Evolutionary conservation across 2,113 vertebrate genomes (phyloP), one percentile per base, ranked within the genome.

Genomic region (Cheirogaleus medius): DNA sequence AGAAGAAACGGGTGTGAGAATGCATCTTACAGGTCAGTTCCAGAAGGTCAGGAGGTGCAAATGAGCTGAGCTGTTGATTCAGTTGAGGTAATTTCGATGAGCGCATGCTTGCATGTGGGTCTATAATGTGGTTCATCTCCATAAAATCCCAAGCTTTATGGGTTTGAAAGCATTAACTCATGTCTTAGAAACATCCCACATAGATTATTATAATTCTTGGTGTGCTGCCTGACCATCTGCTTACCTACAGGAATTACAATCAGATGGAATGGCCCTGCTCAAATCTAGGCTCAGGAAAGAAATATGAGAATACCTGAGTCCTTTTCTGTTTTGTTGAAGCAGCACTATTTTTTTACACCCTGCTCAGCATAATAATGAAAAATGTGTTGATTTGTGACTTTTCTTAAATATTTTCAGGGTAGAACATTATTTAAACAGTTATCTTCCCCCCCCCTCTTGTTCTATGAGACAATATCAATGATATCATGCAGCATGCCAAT

Each of bases 221-320:
- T 97, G 66, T 93, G 87, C 82, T 54, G 18, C 91, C 93, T 95
- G 97, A 86, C 97, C 98, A 98, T 97, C 98, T 98, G 98, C 97
- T 97, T 97, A 78, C 68, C 91, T 96, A 93, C 27, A 98, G 91
- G 96, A 98, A 95, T 97, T 98, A 97, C 76, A 97, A 68, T 96
- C 90, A 37, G 8, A 14, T 69, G 78, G 78, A 88, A 83, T 94
- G 98, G 6, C 56, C 52, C 73, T 25, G 3, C 52, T 97, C 85
- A 78, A 69, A 71, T 86, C 92, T 29, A 84, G 83, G 91, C 60
- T 47, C 1, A 12, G 37, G 27, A 87, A 94, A 98, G 98, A 98
- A 32, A 13, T 93, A 97, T 52, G 90, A 91, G 88, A 93, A 88
- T 78, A 94, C 63, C 82, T 85, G 63, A 91, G 54, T 69, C 77